Base-by-base conservation (phyloP, 37 sponge, comb jelly and placozoan species). In the Sycon ciliatum region DNA sequence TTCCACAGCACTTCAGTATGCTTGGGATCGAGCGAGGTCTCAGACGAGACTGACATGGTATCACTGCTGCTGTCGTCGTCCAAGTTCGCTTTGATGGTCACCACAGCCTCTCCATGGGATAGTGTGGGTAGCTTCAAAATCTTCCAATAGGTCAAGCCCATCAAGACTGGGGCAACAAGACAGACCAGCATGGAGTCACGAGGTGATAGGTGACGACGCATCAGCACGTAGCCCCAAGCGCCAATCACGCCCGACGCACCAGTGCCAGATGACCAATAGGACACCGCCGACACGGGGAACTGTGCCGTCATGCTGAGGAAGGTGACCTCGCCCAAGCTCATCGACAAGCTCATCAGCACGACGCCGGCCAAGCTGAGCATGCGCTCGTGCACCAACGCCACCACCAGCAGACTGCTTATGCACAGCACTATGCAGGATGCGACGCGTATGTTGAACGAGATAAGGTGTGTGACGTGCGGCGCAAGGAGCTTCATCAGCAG, bases 251-350 rank as follows among this genome's bases (percentile, higher is more conserved):
- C 63, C 9, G 63, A 11, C 9, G 63, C 63, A n/a, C 63, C 63
- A n/a, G 63, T 60, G 11, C 63, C 63, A n/a, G 63, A 60, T n/a
- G 63, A 60, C 63, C 63, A 60, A 26, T 11, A 9, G 16, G 63
- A 60, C 7, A 60, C 63, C 7, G 63, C n/a, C n/a, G n/a, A n/a
- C n/a, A n/a, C n/a, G n/a, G 83, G 73, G 56, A 82, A 90, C 34
- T 39, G 65, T 13, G 91, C 29, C 20, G 87, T 83, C 49, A 83
- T 58, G 54, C 87, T 83, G 57, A 90, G 87, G 61, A 83, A 90
- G 13, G 80, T 80, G 26, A 91, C 65, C 68, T 91, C 92, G 24
- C 88, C 92, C 73, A 91, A 81, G 4, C 92, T 87, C 1, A 84
- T 73, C 9, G 75, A 37, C 32, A 86, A 71, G 23, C 84, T 83